phyloP scores from a whole-genome alignment of 2,888 invertebrate genomes.

The Laspeyria flexula region DNA sequence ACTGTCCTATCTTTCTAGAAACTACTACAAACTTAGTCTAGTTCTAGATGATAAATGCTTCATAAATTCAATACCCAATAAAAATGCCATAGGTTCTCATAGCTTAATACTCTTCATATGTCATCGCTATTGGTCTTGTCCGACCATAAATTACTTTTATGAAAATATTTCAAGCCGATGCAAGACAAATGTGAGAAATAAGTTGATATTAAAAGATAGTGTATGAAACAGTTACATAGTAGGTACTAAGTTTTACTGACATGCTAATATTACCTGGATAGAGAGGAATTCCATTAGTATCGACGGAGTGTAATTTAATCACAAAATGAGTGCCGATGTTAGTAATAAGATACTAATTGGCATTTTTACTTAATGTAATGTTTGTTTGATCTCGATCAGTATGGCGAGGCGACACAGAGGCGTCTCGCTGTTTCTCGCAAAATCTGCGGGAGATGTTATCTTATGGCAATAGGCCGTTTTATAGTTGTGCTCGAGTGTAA shows the following conservation, averaged over 20 bases:
- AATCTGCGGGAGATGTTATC: conserved; percentile 45
- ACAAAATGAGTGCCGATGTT: conserved; percentile 27
- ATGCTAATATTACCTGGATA: conserved; percentile 17
- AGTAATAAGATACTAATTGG: conserved; percentile 40
- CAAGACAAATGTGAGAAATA: conserved; percentile 31
- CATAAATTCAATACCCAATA: conserved; percentile 46
- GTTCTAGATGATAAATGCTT: conserved; percentile 33
- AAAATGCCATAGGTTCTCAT: conserved; percentile 34
- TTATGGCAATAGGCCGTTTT: conserved; percentile 40
- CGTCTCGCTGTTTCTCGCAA: conserved; percentile 33
- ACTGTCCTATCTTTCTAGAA: conserved; percentile 25
- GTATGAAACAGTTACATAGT: conserved; percentile 12
- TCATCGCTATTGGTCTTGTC: conserved; percentile 37
- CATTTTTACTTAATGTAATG: conserved; percentile 36
- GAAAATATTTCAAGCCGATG: conserved; percentile 29
- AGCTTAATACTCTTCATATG: conserved; percentile 42
- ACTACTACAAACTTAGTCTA: conserved; percentile 22
- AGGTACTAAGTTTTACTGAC: conserved; percentile 11
- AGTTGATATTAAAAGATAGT: conserved; percentile 29
- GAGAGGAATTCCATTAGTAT: conserved; percentile 20
- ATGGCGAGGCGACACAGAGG: conserved; percentile 35
- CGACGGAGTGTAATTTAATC: conserved; percentile 13
- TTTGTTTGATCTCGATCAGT: conserved; percentile 9
- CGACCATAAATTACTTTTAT: conserved; percentile 44
- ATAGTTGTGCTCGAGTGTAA: conserved; percentile 39